These are phyloP conservation scores for Mythimna lalbum DNA, from an alignment of 2,888 invertebrate genomes.

Conservation along the genomic window DNA sequence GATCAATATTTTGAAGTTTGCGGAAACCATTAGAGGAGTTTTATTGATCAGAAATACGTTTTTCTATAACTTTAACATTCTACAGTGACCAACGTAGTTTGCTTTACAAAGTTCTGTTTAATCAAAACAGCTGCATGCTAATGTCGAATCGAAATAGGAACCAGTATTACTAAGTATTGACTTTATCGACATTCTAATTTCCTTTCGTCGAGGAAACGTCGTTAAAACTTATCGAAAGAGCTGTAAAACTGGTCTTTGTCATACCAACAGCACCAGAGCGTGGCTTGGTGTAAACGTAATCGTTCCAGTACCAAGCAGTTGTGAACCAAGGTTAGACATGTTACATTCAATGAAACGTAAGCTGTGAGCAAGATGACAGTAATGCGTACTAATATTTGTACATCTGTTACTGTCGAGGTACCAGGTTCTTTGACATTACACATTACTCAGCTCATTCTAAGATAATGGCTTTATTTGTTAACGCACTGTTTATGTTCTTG, in stretches of 20 bases:
- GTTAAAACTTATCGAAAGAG: conserved; percentile 47
- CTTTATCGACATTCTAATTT: conserved; percentile 42
- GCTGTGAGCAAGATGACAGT: conserved; percentile 52
- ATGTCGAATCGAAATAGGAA: conserved; percentile 20
- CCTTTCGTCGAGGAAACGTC: conserved; percentile 19
- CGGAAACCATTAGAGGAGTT: conserved; percentile 24
- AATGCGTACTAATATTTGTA: conserved; percentile 62
- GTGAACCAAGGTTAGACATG: conserved; percentile 56
- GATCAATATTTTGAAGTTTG: conserved; percentile 41
- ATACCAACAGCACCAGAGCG: conserved; percentile 31
- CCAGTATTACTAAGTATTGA: neutral
- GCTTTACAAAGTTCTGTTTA: neutral
- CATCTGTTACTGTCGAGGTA: conserved; percentile 54
- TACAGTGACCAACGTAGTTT: neutral
- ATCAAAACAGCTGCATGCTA: conserved; percentile 4
- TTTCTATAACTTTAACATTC: neutral
- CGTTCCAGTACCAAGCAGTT: conserved; percentile 41
- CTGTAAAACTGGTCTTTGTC: conserved; percentile 46
- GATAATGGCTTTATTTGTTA: conserved; percentile 24
- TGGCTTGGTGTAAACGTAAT: conserved; percentile 53
- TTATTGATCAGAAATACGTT: conserved; percentile 11
- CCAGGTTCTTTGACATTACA: conserved; percentile 41
- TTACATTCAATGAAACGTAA: conserved; percentile 58
- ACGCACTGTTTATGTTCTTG: neutral
- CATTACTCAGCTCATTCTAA: conserved; percentile 31